Conservation (phyloP, 2,797 vertebrate genomes). For the Sebastes jordani region DNA sequence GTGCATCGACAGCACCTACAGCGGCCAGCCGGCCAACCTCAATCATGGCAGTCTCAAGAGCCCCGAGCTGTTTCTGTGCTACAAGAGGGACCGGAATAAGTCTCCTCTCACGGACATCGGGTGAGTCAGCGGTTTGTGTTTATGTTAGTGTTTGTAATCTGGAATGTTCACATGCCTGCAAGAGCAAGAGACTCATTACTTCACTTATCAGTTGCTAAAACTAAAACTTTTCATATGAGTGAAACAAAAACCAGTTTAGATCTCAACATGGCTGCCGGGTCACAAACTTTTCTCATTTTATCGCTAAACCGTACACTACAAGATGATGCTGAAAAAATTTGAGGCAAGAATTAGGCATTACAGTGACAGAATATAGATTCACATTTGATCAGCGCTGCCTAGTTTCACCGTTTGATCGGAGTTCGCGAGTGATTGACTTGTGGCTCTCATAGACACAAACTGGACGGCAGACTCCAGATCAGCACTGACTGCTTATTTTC, state of each 20-base stretch:
- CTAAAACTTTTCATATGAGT: neutral
- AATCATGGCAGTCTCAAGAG: slow-evolving; percentile 98
- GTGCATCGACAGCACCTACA: slow-evolving; percentile 92
- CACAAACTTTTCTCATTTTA: too few relatives aligned
- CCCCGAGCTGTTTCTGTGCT: slow-evolving; percentile 96
- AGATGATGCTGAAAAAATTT: too few relatives aligned
- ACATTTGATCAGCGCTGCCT: too few relatives aligned
- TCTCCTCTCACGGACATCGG: slow-evolving; percentile 94
- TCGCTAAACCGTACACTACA: too few relatives aligned
- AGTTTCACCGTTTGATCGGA: too few relatives aligned
- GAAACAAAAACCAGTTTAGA: neutral
- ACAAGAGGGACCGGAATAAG: slow-evolving; percentile 91
- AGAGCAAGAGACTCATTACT: neutral
- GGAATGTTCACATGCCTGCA: neutral
- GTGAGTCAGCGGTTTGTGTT: slow-evolving; percentile 77
- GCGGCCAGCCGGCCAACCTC: slow-evolving; percentile 93
- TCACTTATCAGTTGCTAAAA: neutral
- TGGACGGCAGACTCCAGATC: too few relatives aligned
- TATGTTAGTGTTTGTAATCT: neutral
- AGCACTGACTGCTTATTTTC: too few relatives aligned
- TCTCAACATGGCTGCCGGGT: too few relatives aligned
- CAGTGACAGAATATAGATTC: too few relatives aligned
- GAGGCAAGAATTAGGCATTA: too few relatives aligned
- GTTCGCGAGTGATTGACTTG: too few relatives aligned
- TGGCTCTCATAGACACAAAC: too few relatives aligned